Percentiles rank a stretch among this genome's conserved stretches.
Evolutionary conservation across 2,888 invertebrate genomes (phyloP).

Genomic region (Eudasyphora cyanicolor): DNA sequence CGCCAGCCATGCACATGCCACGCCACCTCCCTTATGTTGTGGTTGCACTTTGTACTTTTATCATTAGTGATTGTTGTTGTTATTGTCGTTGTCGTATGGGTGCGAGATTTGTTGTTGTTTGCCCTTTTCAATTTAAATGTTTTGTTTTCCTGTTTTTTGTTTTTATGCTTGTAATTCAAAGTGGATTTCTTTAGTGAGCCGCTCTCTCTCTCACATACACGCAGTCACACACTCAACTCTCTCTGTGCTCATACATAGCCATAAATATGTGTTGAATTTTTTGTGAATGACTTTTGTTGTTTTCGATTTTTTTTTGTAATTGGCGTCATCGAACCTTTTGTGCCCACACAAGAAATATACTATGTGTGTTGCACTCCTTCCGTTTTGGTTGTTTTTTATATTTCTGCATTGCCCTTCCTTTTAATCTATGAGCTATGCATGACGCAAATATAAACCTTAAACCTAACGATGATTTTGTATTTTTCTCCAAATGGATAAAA

Average conservation of each 20-base stretch:
- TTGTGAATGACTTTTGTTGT: slow-evolving; percentile 39
- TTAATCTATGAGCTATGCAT: neutral
- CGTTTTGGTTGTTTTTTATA: slow-evolving; percentile 33
- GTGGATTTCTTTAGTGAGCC: neutral
- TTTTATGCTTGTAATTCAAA: neutral
- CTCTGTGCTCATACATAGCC: neutral
- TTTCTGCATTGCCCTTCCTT: neutral
- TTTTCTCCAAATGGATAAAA: too few relatives aligned
- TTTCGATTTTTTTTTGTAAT: slow-evolving; percentile 36
- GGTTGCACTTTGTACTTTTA: slow-evolving; percentile 64
- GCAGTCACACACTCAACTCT: neutral
- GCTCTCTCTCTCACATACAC: too few relatives aligned
- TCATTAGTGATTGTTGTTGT: slow-evolving; percentile 21
- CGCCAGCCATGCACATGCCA: slow-evolving; percentile 2
- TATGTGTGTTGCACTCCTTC: slow-evolving; percentile 56
- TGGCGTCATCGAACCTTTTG: slow-evolving; percentile 66
- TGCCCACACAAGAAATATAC: slow-evolving; percentile 62
- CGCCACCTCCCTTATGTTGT: slow-evolving; percentile 47
- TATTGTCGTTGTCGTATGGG: slow-evolving; percentile 10
- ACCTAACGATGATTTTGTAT: neutral
- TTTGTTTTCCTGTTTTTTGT: neutral
- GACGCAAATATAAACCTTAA: neutral
- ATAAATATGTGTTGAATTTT: slow-evolving; percentile 20
- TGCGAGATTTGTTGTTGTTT: slow-evolving; percentile 28
- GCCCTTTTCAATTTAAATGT: slow-evolving; percentile 29